A percentile compares a stretch with the other conserved stretches of the same genome.
These are phyloP conservation scores for Ptilodon capucinus DNA, from an alignment of 2,888 invertebrate species.

Conservation along the genomic window DNA sequence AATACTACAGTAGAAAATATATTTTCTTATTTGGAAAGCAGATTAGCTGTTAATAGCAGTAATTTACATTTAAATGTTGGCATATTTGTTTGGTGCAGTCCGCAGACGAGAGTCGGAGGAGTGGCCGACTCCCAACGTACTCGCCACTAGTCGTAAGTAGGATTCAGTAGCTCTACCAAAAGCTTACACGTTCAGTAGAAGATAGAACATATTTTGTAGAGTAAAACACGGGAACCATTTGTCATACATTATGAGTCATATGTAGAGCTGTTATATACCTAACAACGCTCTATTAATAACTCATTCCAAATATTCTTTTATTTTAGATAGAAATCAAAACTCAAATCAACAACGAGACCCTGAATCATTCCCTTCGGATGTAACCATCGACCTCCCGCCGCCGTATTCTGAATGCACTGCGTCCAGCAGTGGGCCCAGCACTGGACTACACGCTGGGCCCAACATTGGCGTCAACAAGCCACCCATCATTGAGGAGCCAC, in stretches of 20 bases:
- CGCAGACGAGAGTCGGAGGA: slow-evolving; percentile 42
- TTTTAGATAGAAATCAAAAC: slow-evolving; percentile 29
- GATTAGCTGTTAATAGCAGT: too few species aligned
- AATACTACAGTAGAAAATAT: too few species aligned
- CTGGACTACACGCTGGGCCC: slow-evolving; percentile 47
- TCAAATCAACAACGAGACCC: slow-evolving; percentile 1
- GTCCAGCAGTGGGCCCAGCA: slow-evolving; percentile 17
- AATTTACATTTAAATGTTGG: not conserved
- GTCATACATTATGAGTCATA: too few species aligned
- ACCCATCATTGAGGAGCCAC: slow-evolving; percentile 47
- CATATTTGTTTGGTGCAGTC: not conserved
- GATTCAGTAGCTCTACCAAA: too few species aligned
- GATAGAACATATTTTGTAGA: too few species aligned
- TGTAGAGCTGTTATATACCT: too few species aligned
- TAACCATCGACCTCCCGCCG: slow-evolving; percentile 49
- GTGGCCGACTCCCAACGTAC: slow-evolving; percentile 56
- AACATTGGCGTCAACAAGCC: slow-evolving; percentile 4
- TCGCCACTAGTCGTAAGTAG: slow-evolving; percentile 63
- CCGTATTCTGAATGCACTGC: slow-evolving; percentile 53
- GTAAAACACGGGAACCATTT: too few species aligned
- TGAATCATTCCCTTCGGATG: slow-evolving; percentile 3
- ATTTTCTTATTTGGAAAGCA: too few species aligned
- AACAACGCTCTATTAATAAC: too few species aligned
- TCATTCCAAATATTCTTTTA: not conserved
- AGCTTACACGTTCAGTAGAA: too few species aligned